These are phyloP conservation scores for Anseranas semipalmata DNA, from an alignment of 2,113 vertebrate genomes.

Conservation along the genomic window DNA sequence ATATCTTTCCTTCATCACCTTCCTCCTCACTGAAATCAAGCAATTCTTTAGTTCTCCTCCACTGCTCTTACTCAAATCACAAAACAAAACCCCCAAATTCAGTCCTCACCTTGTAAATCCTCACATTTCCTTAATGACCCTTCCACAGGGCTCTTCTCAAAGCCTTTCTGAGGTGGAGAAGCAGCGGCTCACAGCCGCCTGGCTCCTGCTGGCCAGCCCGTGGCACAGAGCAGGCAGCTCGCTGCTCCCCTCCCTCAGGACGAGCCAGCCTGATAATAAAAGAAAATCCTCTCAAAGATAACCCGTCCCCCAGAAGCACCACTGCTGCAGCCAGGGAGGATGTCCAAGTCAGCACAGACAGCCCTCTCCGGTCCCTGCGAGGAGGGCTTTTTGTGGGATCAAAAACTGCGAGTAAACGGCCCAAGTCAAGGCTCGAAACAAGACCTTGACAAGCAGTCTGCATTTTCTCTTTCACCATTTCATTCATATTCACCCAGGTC, in stretches of 20 bases:
- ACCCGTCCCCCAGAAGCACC: fast-evolving
- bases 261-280: background rate
- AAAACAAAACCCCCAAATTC: background rate
- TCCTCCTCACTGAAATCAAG: background rate
- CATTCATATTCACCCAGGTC: background rate
- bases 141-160: background rate
- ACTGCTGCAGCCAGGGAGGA: background rate
- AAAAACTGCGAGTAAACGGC: background rate
- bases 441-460: background rate
- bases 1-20: background rate
- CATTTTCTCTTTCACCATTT: background rate
- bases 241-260: background rate
- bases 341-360: background rate
- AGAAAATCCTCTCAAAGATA: background rate
- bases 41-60: background rate
- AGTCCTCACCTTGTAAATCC: background rate
- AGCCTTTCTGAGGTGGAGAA: no score
- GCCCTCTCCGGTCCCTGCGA: background rate
- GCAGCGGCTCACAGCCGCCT: no score
- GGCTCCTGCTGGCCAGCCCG: background rate
- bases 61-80: background rate
- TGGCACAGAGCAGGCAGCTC: background rate
- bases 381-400: background rate
- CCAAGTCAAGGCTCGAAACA: background rate
- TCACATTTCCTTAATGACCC: background rate